Evolutionary conservation across 1,140 invertebrate genomes (phyloP).

Genomic region (Formica exsecta): DNA sequence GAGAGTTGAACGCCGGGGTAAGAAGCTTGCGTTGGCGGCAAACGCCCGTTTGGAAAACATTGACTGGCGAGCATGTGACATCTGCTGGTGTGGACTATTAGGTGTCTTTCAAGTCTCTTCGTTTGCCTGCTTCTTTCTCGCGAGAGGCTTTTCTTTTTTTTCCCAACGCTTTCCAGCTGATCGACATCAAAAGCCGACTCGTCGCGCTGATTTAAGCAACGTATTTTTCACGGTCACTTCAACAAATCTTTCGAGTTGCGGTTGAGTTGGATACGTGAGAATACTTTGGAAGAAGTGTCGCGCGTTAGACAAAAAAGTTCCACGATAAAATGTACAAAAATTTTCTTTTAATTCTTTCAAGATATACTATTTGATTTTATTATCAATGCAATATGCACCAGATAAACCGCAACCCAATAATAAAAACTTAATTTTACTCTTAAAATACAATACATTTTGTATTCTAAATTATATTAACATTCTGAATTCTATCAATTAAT

Average conservation of each 20-base stretch:
- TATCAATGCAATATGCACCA: not conserved
- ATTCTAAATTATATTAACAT: not conserved
- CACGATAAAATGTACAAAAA: not conserved
- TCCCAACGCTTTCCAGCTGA: constrained; percentile 41
- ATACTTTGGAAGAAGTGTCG: not conserved
- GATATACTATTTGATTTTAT: not conserved
- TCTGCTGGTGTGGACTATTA: constrained; percentile 76
- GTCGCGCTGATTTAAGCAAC: constrained; percentile 20
- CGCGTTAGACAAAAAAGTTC: not conserved
- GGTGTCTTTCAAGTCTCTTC: constrained; percentile 70
- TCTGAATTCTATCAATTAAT: constrained; percentile 4
- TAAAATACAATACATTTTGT: not conserved
- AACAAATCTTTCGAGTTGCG: not conserved
- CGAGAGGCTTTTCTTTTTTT: constrained; percentile 24
- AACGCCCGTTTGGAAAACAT: constrained; percentile 85
- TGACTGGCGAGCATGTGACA: constrained; percentile 80
- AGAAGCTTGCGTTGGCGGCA: constrained; percentile 83
- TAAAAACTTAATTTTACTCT: not conserved
- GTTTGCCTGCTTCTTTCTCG: constrained; percentile 25
- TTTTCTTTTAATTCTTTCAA: not conserved
- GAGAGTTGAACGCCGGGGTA: constrained; percentile 86
- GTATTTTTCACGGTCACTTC: constrained; percentile 30
- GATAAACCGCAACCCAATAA: not conserved
- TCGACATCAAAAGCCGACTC: constrained; percentile 34
- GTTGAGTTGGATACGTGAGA: not conserved